These are phyloP conservation scores for Gryon sp. DNA, from an alignment of 1,140 invertebrate genomes.

Conservation along the genomic window DNA sequence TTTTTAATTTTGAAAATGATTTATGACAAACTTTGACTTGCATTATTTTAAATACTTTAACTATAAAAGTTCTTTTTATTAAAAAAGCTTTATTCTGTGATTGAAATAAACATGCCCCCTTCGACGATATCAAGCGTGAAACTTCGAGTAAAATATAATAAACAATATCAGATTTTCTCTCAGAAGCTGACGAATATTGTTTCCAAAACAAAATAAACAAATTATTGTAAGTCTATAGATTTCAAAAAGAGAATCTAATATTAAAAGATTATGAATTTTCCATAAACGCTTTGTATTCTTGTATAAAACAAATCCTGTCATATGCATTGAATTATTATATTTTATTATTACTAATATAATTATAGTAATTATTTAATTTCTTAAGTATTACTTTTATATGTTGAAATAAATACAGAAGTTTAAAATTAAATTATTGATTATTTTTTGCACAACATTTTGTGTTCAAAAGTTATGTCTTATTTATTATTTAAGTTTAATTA, in stretches of 20 bases:
- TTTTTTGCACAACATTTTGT: conserved; percentile 28
- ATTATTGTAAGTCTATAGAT: conserved; percentile 72
- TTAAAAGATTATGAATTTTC: conserved; percentile 77
- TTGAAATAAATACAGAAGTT: conserved; percentile 42
- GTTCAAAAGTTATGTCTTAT: background rate
- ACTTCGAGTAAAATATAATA: conserved; percentile 68
- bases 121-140: conserved; percentile 68
- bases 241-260: conserved; percentile 73
- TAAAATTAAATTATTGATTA: conserved; percentile 19
- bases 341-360: conserved; percentile 40
- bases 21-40: too few relatives aligned
- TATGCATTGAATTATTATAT: conserved; percentile 34
- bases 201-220: conserved; percentile 59
- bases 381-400: conserved; percentile 54
- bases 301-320: conserved; percentile 42
- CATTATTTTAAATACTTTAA: too few relatives aligned
- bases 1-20: too few relatives aligned
- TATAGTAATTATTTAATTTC: conserved; percentile 47
- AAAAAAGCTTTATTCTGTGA: background rate
- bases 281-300: conserved; percentile 65
- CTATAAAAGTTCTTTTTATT: background rate
- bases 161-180: conserved; percentile 65
- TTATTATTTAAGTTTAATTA: too few relatives aligned
- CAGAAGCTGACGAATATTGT: conserved; percentile 67
- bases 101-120: background rate